phyloP scores from a whole-genome alignment of 2,113 vertebrate species.

The Fulica atra region DNA sequence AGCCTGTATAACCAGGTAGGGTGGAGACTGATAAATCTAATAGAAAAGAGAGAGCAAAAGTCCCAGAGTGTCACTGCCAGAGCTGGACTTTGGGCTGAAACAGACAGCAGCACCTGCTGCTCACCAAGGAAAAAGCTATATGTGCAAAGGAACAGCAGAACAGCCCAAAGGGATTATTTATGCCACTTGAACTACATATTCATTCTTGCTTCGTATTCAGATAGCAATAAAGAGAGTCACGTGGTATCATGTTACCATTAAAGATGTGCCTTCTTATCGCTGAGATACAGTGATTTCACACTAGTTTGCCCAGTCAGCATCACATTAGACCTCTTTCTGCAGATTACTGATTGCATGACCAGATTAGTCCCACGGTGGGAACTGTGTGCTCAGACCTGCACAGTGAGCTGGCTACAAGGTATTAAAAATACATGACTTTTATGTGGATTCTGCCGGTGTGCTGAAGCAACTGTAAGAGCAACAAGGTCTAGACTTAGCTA shows the following conservation, averaged over 20 bases:
- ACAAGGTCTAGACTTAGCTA: not conserved
- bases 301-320: not conserved
- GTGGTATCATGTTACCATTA: not conserved
- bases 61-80: not conserved
- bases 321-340: not conserved
- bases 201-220: not conserved
- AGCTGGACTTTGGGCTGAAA: not conserved
- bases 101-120: not conserved
- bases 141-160: not conserved
- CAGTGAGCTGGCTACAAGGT: not conserved
- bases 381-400: not conserved
- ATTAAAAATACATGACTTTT: not conserved
- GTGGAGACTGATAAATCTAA: not conserved
- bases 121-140: not conserved
- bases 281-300: not conserved
- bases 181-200: not conserved
- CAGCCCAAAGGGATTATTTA: not conserved
- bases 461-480: not conserved
- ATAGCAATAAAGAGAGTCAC: not conserved
- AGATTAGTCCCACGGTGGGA: not conserved
- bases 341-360: not conserved
- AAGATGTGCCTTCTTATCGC: not conserved
- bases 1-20: not conserved
- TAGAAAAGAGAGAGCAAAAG: not conserved
- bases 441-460: not conserved